A percentile compares a stretch with the other conserved stretches of the same genome.
Conservation (phyloP, 2,797 vertebrate genomes). For the Carcharodon carcharias region DNA sequence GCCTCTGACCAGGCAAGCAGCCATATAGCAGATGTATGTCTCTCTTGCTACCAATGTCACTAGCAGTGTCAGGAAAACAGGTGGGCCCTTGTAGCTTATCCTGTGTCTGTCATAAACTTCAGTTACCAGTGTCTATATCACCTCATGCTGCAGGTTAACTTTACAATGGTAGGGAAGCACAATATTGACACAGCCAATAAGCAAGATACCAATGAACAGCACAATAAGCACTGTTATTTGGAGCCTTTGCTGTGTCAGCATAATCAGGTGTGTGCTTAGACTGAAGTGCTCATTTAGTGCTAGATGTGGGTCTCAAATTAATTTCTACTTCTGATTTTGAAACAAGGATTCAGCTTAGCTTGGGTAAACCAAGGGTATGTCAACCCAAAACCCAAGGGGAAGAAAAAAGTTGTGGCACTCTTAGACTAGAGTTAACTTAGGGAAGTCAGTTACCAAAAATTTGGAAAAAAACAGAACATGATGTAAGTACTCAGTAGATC, state of each 20-base stretch:
- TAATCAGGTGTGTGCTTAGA: neutral
- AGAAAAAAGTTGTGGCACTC: neutral
- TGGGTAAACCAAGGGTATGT: neutral
- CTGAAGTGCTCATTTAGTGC: neutral
- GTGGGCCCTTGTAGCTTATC: neutral
- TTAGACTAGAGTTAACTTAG: neutral
- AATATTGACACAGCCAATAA: neutral
- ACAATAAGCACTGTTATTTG: neutral
- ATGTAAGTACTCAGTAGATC: neutral
- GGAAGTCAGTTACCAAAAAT: neutral
- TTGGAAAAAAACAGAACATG: neutral
- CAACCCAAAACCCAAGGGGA: neutral
- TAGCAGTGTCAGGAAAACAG: neutral
- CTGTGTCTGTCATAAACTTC: neutral
- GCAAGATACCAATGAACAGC: neutral
- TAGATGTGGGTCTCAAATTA: neutral
- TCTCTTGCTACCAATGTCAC: neutral
- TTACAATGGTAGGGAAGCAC: neutral
- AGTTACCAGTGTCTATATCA: neutral
- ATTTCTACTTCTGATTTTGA: neutral
- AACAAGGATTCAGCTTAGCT: neutral
- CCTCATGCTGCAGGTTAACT: neutral
- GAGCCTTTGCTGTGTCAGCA: neutral
- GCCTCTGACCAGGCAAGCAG: neutral
- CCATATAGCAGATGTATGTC: neutral